Evolutionary conservation across 2,797 vertebrate species (phyloP), one percentile per base, ranked within the genome.

Genomic region (Dallia pectoralis): DNA sequence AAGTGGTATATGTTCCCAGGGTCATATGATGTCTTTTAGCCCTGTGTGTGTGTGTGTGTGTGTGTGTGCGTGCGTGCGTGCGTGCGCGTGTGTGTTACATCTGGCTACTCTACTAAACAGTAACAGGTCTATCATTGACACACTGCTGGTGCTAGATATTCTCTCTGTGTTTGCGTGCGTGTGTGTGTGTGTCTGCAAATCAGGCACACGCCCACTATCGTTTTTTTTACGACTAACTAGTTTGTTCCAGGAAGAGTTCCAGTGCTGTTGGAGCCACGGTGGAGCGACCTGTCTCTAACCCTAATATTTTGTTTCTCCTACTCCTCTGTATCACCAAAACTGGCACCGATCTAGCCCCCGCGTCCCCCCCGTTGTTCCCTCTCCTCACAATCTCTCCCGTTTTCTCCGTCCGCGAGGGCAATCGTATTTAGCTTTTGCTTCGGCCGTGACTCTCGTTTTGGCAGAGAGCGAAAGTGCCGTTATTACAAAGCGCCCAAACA

Each of bases 51-150:
- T 91, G 94, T 93, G 93, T 90, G 82, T 86, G 86, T 87, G 90
- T 92, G 94, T 84, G 87, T 92, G 89, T 91, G 94, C 91, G 88
- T 87, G 90, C 92, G 94, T 84, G 87, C 92, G 88, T 91, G 94
- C 93, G 19, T 22, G 94, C 84, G 87, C 92, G 88, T 91, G 94
- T 93, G 19, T 22, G 49, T 53, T 2, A 53, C 19, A n/a, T 22
- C 19, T 1, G 49, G n/a, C 49, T 6, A 3, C n/a, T 53, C 87
- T 87, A 89, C 91, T 88, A 93, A 97, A 96, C 96, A 97, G 96
- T 93, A 94, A 95, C 95, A 97, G 92, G 95, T 96, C 94, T 97
- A 95, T 97, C 93, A 93, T 86, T 91, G 90, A 88, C 93, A 92
- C 93, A 87, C 91, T 88, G 88, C 91, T 36, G 33, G 33, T 7